Evolutionary conservation across 92 coral and sea anemone species (phyloP), one percentile per base, ranked within the genome.

Genomic region (Desmophyllum pertusum): DNA sequence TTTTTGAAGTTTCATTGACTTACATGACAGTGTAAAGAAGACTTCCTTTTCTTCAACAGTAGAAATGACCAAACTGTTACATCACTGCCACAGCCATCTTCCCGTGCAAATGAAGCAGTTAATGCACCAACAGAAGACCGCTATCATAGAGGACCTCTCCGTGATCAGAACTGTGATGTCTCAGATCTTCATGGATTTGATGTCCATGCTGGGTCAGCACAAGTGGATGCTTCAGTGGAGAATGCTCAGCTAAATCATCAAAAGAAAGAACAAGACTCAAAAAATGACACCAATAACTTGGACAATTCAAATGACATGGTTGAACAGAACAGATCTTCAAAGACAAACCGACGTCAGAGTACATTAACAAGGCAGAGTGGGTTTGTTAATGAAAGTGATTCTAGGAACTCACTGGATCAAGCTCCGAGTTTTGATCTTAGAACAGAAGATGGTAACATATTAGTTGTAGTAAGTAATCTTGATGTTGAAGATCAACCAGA

Each of bases 131-230:
- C 53, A 27, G 70, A 23, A 29, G 73, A 80, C 55, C 43, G 62
- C 36, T 35, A 31, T 27, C 74, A 73, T 39, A 74, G 66, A 61
- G 79, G 30, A 68, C 67, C 86, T 62, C 40, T 85, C 9, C 30
- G 70, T 74, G 81, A 57, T 2, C 82, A 92, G 80, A 92, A 87
- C 84, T 84, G 84, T 50, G 95, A 92, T 64, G 95, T 92, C 7
- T 86, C 91, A 21, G 95, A 92, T 4, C 78, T 87, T 43, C 85
- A 92, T 35, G 95, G 95, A 27, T 92, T 92, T 87, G 95, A 92
- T 63, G 88, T 92, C 11, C 74, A 92, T 25, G 91, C 86, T 74
- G 91, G 84, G 13, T 77, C 89, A 37, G 88, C 75, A 31, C 79
- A 51, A 51, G 72, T 84, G 27, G 83, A 77, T 33, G 40, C 25